A percentile compares a stretch with the other conserved stretches of the same genome.
These are phyloP conservation scores for Beris morrisii DNA, from an alignment of 2,888 invertebrate genomes.

Conservation along the genomic window DNA sequence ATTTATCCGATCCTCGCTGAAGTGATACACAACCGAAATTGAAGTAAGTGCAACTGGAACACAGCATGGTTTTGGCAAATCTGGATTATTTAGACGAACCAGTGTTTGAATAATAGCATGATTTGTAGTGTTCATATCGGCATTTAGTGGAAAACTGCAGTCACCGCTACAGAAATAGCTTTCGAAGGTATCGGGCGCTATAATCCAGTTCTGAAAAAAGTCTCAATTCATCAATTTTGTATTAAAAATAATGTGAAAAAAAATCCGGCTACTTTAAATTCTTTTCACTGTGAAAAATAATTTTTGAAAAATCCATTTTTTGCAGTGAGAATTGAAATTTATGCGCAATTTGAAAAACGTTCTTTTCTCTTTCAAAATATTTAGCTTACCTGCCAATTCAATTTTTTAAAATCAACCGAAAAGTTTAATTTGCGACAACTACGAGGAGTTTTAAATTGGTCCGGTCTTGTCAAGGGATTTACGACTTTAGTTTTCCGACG, in stretches of 20 bases:
- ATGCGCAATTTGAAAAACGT: too few relatives aligned
- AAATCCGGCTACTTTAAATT: not conserved
- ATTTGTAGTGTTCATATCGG: slow-evolving; percentile 94
- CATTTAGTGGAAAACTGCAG: slow-evolving; percentile 90
- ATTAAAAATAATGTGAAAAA: not conserved
- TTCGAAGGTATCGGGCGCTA: slow-evolving; percentile 92
- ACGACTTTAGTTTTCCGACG: slow-evolving; percentile 41
- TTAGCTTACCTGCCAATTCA: slow-evolving; percentile 76
- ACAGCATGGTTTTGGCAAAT: slow-evolving; percentile 89
- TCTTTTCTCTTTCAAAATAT: too few relatives aligned
- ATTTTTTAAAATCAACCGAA: slow-evolving; percentile 89
- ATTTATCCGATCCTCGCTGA: slow-evolving; percentile 88
- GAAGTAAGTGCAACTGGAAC: slow-evolving; percentile 87
- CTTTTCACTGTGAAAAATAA: too few relatives aligned
- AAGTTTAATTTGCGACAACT: slow-evolving; percentile 88
- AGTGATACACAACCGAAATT: slow-evolving; percentile 87
- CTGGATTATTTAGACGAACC: slow-evolving; percentile 81
- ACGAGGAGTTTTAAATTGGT: slow-evolving; percentile 55
- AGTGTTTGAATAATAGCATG: slow-evolving; percentile 94
- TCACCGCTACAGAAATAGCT: slow-evolving; percentile 94
- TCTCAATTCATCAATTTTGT: not conserved
- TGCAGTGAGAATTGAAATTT: too few relatives aligned
- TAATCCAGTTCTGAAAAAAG: slow-evolving; percentile 85
- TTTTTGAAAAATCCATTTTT: too few relatives aligned
- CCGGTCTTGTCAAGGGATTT: slow-evolving; percentile 49